Evolutionary conservation across 2,888 invertebrate species (phyloP).

Genomic region (Pyrocoelia pectoralis): DNA sequence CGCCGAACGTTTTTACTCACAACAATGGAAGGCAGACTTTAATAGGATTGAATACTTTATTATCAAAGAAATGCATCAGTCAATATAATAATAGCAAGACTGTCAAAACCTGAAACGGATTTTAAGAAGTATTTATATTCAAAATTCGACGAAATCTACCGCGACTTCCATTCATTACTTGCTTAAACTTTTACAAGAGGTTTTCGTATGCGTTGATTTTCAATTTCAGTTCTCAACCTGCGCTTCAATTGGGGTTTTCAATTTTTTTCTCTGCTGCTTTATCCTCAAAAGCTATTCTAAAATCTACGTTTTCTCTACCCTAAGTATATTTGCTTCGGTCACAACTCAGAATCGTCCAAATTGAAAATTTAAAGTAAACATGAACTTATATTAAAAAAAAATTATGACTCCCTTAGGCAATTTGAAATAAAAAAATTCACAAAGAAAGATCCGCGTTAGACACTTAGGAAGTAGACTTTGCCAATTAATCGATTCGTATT

Average conservation of each 20-base stretch:
- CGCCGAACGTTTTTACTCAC: neutral
- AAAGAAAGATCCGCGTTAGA: neutral
- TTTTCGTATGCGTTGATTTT: conserved; percentile 18
- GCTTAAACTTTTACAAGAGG: conserved; percentile 11
- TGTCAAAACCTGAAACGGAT: conserved; percentile 11
- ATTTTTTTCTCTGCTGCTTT: conserved; percentile 18
- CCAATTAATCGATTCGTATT: conserved; percentile 38
- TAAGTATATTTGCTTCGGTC: conserved; percentile 21
- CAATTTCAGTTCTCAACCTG: conserved; percentile 15
- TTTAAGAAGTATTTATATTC: conserved; percentile 9
- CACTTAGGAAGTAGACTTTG: neutral
- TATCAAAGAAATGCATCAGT: conserved; percentile 12
- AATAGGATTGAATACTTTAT: conserved; percentile 12
- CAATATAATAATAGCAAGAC: conserved; percentile 10
- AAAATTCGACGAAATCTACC: conserved; percentile 5
- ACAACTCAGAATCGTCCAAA: conserved; percentile 15
- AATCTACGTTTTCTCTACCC: conserved; percentile 17
- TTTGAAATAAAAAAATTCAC: neutral
- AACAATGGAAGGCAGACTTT: conserved; percentile 7
- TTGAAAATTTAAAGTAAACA: conserved; percentile 22
- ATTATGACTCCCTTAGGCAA: neutral
- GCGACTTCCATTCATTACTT: conserved; percentile 11
- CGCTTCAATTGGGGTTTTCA: conserved; percentile 20
- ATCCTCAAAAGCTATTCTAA: conserved; percentile 21
- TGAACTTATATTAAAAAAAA: neutral